phyloP scores from a whole-genome alignment of 2,888 invertebrate species.

The Peribatodes rhomboidaria region DNA sequence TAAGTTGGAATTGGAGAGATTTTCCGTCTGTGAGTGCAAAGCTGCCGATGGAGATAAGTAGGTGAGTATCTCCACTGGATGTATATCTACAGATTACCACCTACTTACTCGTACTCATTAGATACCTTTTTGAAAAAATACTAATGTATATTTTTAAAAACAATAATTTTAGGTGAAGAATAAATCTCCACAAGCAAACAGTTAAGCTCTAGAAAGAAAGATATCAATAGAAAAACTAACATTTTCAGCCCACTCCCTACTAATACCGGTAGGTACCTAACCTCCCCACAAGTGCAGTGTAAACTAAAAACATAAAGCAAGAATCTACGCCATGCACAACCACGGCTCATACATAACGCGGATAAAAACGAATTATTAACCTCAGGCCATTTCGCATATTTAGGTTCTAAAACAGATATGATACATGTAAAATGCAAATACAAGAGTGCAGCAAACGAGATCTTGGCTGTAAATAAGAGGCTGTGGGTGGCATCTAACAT shows the following conservation, averaged over 20 bases:
- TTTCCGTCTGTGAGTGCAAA: slow-evolving; percentile 15
- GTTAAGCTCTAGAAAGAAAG: no score
- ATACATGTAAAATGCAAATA: slow-evolving; percentile 70
- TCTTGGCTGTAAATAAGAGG: slow-evolving; percentile 50
- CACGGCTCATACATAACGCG: slow-evolving; percentile 10
- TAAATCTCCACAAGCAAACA: no score
- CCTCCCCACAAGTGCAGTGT: background rate
- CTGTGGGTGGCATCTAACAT: slow-evolving; percentile 48
- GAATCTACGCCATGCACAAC: background rate
- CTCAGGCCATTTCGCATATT: slow-evolving; percentile 62
- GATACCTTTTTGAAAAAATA: background rate
- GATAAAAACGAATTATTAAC: slow-evolving; percentile 68
- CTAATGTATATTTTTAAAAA: background rate
- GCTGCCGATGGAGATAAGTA: slow-evolving; percentile 15
- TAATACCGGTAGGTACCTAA: no score
- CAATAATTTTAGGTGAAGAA: no score
- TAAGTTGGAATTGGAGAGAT: slow-evolving; percentile 18
- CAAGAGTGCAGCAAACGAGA: slow-evolving; percentile 67
- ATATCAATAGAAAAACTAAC: no score
- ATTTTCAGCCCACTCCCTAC: no score
- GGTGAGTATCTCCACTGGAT: slow-evolving; percentile 2
- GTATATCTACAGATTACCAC: background rate
- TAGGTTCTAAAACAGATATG: slow-evolving; percentile 54
- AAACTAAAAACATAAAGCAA: slow-evolving; percentile 34
- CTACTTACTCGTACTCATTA: background rate